A percentile compares a stretch with the other conserved stretches of the same genome.
Evolutionary conservation across 1,140 invertebrate genomes (phyloP).

Genomic region (Nephila pilipes): DNA sequence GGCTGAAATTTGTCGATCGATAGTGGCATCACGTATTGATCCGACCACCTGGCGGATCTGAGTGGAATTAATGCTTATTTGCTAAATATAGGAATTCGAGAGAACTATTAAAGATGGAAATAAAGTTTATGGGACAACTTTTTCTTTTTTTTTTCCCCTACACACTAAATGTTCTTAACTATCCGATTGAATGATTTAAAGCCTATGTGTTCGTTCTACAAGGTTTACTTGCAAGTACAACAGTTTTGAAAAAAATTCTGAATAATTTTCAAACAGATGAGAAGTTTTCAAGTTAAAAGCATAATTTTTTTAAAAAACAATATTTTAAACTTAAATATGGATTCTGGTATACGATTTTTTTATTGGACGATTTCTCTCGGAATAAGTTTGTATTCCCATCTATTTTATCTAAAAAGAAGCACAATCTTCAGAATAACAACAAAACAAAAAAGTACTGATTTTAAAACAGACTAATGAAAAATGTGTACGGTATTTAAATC

Average conservation of each 20-base stretch:
- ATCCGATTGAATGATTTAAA: not conserved
- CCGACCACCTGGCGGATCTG: slow-evolving; percentile 52
- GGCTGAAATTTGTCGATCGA: slow-evolving; percentile 57
- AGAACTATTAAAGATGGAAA: not conserved
- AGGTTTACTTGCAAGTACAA: not conserved
- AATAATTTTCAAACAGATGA: not conserved
- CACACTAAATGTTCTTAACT: not conserved
- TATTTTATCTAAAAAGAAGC: too few species aligned
- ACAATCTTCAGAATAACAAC: too few species aligned
- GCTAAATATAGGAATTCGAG: slow-evolving; percentile 51
- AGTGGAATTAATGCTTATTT: slow-evolving; percentile 4
- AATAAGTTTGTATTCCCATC: too few species aligned
- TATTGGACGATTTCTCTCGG: too few species aligned
- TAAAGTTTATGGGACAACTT: not conserved
- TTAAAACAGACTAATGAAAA: too few species aligned
- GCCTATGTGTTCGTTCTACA: not conserved
- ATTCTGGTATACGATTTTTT: too few species aligned
- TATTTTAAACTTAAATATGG: too few species aligned
- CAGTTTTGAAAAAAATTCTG: not conserved
- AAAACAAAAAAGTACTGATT: too few species aligned
- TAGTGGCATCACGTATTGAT: slow-evolving; percentile 57
- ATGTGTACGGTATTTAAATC: too few species aligned
- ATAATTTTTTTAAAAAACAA: too few species aligned
- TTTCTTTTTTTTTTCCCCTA: not conserved
- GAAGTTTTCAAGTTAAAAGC: too few species aligned